A percentile compares a stretch with the other conserved stretches of the same genome.
Evolutionary conservation across 64 coral and sea anemone genomes (phyloP).

Genomic region (Trachythela sp.): DNA sequence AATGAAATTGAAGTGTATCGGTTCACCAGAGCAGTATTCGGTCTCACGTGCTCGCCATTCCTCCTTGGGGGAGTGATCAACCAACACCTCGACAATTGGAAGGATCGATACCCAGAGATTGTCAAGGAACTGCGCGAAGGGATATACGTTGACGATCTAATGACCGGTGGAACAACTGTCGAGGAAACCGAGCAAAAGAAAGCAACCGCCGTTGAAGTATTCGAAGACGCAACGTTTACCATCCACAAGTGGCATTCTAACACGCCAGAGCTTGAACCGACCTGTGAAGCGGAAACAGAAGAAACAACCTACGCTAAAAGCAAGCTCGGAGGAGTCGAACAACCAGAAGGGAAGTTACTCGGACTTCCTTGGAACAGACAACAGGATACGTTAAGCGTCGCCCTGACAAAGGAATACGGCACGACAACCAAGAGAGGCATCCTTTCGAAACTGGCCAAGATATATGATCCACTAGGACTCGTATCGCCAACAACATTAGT

Average conservation of each 20-base stretch:
- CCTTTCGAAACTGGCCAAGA: conserved; percentile 27
- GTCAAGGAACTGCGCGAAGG: too few species aligned
- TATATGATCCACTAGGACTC: background rate
- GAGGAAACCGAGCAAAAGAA: background rate
- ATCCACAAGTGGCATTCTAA: conserved; percentile 68
- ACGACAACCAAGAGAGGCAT: conserved; percentile 45
- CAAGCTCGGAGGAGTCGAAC: conserved; percentile 40
- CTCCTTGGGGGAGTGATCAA: too few species aligned
- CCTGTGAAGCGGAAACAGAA: conserved; percentile 7
- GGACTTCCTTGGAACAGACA: conserved; percentile 51
- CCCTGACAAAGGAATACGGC: background rate
- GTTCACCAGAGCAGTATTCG: too few species aligned
- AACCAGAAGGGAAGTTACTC: conserved; percentile 40
- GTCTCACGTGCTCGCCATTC: too few species aligned
- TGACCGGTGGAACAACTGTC: too few species aligned
- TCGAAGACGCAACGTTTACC: conserved; percentile 42
- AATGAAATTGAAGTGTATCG: too few species aligned
- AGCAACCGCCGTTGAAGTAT: conserved; percentile 44
- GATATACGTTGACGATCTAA: too few species aligned
- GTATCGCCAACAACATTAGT: conserved; percentile 33
- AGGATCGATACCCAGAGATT: too few species aligned
- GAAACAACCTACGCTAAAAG: conserved; percentile 48
- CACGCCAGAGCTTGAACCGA: conserved; percentile 35
- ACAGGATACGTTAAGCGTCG: conserved; percentile 31
- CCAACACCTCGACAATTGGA: too few species aligned